Evolutionary conservation across 2,797 vertebrate species (phyloP).

Genomic region (Tadarida brasiliensis): DNA sequence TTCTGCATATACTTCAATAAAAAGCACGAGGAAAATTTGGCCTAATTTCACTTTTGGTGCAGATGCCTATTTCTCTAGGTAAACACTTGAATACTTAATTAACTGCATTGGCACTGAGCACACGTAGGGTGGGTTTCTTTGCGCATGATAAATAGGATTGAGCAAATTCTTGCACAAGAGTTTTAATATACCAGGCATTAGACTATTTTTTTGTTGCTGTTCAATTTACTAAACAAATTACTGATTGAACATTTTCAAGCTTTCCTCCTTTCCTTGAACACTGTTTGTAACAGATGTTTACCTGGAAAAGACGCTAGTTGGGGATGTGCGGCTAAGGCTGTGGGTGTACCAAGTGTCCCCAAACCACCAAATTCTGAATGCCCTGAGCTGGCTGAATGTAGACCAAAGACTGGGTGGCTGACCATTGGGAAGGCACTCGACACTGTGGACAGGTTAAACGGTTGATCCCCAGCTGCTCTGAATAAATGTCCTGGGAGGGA

Average conservation of each 20-base stretch:
- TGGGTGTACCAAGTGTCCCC: slow-evolving; percentile 92
- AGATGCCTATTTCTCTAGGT: slow-evolving; percentile 26
- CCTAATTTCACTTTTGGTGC: neutral
- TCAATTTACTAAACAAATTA: slow-evolving; percentile 63
- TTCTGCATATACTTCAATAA: slow-evolving; percentile 37
- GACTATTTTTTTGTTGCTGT: slow-evolving; percentile 36
- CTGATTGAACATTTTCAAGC: slow-evolving; percentile 70
- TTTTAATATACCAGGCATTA: slow-evolving; percentile 63
- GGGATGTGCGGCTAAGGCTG: slow-evolving; percentile 90
- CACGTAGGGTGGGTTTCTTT: neutral
- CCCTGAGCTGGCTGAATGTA: slow-evolving; percentile 91
- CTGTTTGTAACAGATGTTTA: slow-evolving; percentile 84
- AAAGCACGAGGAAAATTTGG: slow-evolving; percentile 42
- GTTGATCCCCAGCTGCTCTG: slow-evolving; percentile 89
- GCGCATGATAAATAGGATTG: neutral
- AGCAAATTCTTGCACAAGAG: slow-evolving; percentile 55
- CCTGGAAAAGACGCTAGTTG: slow-evolving; percentile 93
- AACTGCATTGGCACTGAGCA: neutral
- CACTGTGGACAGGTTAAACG: slow-evolving; percentile 90
- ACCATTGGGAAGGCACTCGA: slow-evolving; percentile 93
- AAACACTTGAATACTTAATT: neutral
- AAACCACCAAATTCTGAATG: slow-evolving; percentile 93
- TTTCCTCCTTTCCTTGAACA: slow-evolving; percentile 77
- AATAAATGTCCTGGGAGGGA: slow-evolving; percentile 90
- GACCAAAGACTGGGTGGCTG: slow-evolving; percentile 92